Percentiles rank a stretch among this genome's conserved stretches.
Evolutionary conservation across 1,140 invertebrate genomes (phyloP).

Genomic region (Venustaconcha ellipsiformis): DNA sequence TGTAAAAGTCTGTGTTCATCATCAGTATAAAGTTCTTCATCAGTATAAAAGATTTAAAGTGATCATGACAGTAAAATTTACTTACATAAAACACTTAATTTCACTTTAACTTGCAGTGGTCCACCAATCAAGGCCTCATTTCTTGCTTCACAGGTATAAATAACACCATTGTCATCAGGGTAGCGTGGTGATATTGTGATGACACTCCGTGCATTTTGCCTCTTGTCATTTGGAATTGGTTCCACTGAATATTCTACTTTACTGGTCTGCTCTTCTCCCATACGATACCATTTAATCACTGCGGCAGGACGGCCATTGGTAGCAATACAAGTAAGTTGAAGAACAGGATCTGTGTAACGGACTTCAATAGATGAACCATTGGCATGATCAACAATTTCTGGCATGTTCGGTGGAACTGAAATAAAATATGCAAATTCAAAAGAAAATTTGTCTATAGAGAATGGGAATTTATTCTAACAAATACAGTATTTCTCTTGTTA

Average conservation of each 20-base stretch:
- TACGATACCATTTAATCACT: constrained; percentile 70
- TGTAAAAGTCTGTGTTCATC: neutral
- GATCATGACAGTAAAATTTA: constrained; percentile 57
- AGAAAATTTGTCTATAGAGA: no score
- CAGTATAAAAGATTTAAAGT: neutral
- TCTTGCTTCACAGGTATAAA: no score
- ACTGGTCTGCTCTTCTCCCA: constrained; percentile 70
- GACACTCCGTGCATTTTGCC: constrained; percentile 71
- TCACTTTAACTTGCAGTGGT: constrained; percentile 81
- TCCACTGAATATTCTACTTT: constrained; percentile 37
- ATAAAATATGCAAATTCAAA: constrained; percentile 63
- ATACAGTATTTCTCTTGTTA: no score
- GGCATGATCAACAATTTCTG: constrained; percentile 85
- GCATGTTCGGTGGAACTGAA: constrained; percentile 86
- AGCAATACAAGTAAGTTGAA: constrained; percentile 93
- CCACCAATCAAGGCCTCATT: no score
- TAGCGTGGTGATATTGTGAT: constrained; percentile 79
- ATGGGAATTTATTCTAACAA: no score
- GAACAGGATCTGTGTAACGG: constrained; percentile 80
- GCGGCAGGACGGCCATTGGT: constrained; percentile 92
- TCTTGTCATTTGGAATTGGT: constrained; percentile 48
- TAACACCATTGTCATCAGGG: no score
- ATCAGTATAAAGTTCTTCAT: neutral
- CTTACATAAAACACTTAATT: constrained; percentile 92
- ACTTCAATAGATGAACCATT: constrained; percentile 86